phyloP scores from a whole-genome alignment of 1,140 invertebrate genomes.

The Orussus abietinus region DNA sequence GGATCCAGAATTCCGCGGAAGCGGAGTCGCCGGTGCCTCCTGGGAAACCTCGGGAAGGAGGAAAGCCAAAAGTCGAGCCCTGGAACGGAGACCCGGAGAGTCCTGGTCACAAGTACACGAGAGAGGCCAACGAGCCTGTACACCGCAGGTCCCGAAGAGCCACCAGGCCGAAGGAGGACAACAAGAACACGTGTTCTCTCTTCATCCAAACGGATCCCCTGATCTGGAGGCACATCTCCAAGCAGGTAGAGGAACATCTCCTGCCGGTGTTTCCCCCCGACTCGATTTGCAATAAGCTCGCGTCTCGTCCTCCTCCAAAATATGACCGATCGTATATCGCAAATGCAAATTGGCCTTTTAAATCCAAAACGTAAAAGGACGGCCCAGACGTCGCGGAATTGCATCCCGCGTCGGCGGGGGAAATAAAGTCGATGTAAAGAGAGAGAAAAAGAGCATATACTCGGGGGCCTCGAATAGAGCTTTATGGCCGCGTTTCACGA shows the following conservation, averaged over 20 bases:
- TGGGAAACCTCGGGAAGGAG: slow-evolving; percentile 27
- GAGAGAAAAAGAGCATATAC: slow-evolving; percentile 3
- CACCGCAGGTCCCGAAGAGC: slow-evolving; percentile 53
- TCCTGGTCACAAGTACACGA: slow-evolving; percentile 62
- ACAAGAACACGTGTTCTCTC: slow-evolving; percentile 80
- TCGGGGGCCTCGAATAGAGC: no score
- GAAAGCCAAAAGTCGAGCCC: slow-evolving; percentile 26
- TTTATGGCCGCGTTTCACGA: slow-evolving; percentile 4
- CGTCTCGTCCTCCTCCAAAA: no score
- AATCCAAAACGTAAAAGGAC: no score
- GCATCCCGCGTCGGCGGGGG: not conserved
- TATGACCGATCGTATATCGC: no score
- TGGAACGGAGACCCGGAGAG: slow-evolving; percentile 44
- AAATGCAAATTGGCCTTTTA: no score
- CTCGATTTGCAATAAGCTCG: no score
- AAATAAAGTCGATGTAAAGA: slow-evolving; percentile 8
- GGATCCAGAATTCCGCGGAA: slow-evolving; percentile 81
- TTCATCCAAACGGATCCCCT: slow-evolving; percentile 98
- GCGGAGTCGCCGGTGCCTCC: slow-evolving; percentile 55
- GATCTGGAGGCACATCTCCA: slow-evolving; percentile 87
- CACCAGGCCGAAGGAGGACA: slow-evolving; percentile 63
- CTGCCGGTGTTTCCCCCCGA: not conserved
- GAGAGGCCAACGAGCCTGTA: slow-evolving; percentile 60
- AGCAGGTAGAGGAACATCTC: slow-evolving; percentile 50
- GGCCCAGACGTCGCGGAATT: no score